Base-by-base conservation (phyloP, 2,797 vertebrate species). In the Heteromormyrus szaboi region DNA sequence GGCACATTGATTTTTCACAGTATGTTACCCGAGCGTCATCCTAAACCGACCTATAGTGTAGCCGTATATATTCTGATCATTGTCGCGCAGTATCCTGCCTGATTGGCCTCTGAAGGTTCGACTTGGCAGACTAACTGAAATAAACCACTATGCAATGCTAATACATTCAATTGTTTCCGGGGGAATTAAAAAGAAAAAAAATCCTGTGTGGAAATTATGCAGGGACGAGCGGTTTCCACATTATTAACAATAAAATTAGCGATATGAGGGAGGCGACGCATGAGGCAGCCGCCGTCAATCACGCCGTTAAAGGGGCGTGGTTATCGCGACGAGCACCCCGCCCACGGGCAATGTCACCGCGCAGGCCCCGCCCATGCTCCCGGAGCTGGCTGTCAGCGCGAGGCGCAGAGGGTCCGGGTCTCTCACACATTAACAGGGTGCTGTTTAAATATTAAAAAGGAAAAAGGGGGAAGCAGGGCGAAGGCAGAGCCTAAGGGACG, bases 301-400 rank as follows among this genome's bases (percentile, higher is more conserved):
- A 79, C 44, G 68, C 56, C 88, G 72, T 90, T 90, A 54, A 88
- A 91, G 86, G 89, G 81, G 76, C 88, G 88, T 90, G 86, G 79
- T 76, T 83, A 54, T 89, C 88, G 79, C 59, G 76, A 89, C 88
- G 19, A 87, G 87, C 90, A 90, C 87, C 90, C 83, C 85, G 86
- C 90, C 56, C 89, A 87, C 86, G 87, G 65, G 89, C 95, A 95
- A 96, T 89, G 95, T 95, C 68, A 92, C 29, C 62, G 11, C 6
- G n/a, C 33, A 90, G 87, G 90, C 93, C 93, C 94, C 95, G 94
- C 96, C 94, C 88, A 92, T 94, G 89, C 91, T 92, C 91, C 91
- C 79, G 87, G 90, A 90, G 91, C 91, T 85, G 92, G 88, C 91
- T 87, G 90, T 90, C 93, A 91, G 92, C 90, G 90, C 90, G 91